Percentiles rank a stretch among this genome's conserved stretches.
Conservation (phyloP, 2,888 invertebrate genomes). For the Galeopsomyia nigrocyanea region DNA sequence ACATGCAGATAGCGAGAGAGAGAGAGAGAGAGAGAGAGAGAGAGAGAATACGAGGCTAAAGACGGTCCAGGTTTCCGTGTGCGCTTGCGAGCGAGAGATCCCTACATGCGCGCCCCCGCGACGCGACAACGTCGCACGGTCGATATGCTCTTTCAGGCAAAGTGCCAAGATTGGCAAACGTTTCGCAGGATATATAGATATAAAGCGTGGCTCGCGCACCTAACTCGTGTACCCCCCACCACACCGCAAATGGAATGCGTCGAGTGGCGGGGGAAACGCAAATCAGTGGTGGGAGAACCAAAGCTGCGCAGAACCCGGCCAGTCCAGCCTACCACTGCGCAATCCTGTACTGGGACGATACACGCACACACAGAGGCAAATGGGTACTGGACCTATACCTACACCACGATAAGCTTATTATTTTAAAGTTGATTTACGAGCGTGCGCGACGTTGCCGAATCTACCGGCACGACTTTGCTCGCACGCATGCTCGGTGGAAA, state of each 20-base stretch:
- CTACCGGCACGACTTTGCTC: conserved; percentile 52
- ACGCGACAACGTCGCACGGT: conserved; percentile 68
- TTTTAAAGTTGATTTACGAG: conserved; percentile 68
- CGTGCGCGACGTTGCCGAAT: conserved; percentile 62
- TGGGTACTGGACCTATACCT: conserved; percentile 51
- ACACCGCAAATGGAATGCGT: conserved; percentile 15
- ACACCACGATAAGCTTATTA: conserved; percentile 65
- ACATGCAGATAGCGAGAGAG: conserved; percentile 29
- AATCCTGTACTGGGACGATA: conserved; percentile 50
- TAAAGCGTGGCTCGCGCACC: conserved; percentile 31
- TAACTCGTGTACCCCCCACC: conserved; percentile 53
- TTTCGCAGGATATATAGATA: conserved; percentile 58
- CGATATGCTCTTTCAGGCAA: conserved; percentile 69
- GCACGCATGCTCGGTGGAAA: conserved; percentile 30
- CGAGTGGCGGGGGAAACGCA: conserved; percentile 19
- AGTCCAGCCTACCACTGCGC: conserved; percentile 57
- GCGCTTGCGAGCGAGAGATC: conserved; percentile 1
- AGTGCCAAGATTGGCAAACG: conserved; percentile 69
- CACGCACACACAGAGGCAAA: conserved; percentile 18
- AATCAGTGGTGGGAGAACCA: conserved; percentile 53
- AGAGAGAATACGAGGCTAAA: conserved; percentile 22
- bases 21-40: conserved; percentile 28
- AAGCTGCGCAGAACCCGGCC: conserved; percentile 65
- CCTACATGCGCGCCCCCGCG: conserved; percentile 28
- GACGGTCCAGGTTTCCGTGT: background rate